Conservation (phyloP, 2,797 vertebrate genomes). For the Sebastes flavidus region DNA sequence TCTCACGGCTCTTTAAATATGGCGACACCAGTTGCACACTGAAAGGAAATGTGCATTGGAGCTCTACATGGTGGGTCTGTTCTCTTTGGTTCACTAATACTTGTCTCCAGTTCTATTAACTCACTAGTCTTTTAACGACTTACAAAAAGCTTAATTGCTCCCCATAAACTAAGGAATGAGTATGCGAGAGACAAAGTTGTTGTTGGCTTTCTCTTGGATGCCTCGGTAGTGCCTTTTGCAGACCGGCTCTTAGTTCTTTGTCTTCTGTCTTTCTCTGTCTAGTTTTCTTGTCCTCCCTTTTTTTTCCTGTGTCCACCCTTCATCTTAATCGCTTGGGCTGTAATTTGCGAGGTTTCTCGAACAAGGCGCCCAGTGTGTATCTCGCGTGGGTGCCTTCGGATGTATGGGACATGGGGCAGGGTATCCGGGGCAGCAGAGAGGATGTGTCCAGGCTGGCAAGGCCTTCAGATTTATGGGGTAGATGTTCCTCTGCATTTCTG, state of each 20-base stretch:
- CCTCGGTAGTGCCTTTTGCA: conserved; percentile 25
- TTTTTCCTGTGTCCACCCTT: conserved; percentile 40
- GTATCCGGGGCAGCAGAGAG: conserved; percentile 67
- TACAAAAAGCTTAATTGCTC: conserved; percentile 43
- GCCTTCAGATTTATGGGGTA: conserved; percentile 80
- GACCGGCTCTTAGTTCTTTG: conserved; percentile 13
- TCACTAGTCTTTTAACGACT: conserved; percentile 20
- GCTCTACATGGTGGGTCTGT: neutral
- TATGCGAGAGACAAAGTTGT: conserved; percentile 38
- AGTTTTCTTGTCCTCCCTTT: conserved; percentile 28
- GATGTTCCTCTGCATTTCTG: conserved; percentile 75
- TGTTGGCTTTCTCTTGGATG: conserved; percentile 34
- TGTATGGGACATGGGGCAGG: conserved; percentile 56
- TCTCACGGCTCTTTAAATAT: neutral
- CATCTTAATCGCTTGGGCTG: conserved; percentile 55
- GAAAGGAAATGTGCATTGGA: neutral
- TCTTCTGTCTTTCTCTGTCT: conserved; percentile 44
- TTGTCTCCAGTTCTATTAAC: conserved; percentile 30
- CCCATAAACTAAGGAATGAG: conserved; percentile 36
- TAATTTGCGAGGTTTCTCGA: conserved; percentile 55
- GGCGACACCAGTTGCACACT: neutral
- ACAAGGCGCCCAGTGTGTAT: conserved; percentile 78
- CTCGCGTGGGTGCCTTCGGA: conserved; percentile 54
- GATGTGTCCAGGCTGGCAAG: conserved; percentile 63
- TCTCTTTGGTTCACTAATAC: neutral